These are phyloP conservation scores for Parascotia fuliginaria DNA, from an alignment of 2,888 invertebrate genomes.

Conservation along the genomic window DNA sequence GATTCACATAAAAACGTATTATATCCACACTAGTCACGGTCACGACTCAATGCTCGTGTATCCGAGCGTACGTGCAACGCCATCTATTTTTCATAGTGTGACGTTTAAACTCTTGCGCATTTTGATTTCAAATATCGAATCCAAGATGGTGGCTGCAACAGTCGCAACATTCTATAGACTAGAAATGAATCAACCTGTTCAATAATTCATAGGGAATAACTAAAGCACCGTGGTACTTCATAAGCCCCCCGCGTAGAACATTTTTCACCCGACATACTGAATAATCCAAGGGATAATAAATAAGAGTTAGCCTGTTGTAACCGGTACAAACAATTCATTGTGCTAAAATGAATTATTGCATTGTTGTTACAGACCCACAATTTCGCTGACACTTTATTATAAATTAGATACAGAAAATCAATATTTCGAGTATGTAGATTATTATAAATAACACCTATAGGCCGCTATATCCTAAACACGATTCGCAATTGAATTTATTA, in stretches of 20 bases:
- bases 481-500: too few species aligned
- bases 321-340: slow-evolving; percentile 60
- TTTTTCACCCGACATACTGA: slow-evolving; percentile 73
- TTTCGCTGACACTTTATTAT: slow-evolving; percentile 40
- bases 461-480: too few species aligned
- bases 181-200: slow-evolving; percentile 74
- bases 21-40: slow-evolving; percentile 36
- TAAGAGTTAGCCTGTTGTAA: slow-evolving; percentile 51
- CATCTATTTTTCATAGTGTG: slow-evolving; percentile 41
- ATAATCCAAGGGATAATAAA: slow-evolving; percentile 60
- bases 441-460: neutral
- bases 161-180: slow-evolving; percentile 56
- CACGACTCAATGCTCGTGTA: slow-evolving; percentile 28
- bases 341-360: slow-evolving; percentile 57
- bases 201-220: slow-evolving; percentile 79
- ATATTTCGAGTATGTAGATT: neutral
- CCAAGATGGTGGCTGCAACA: slow-evolving; percentile 54
- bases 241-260: slow-evolving; percentile 75
- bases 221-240: slow-evolving; percentile 63
- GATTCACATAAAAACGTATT: slow-evolving; percentile 41
- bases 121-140: slow-evolving; percentile 55
- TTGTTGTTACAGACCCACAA: slow-evolving; percentile 44
- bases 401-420: neutral
- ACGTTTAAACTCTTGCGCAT: slow-evolving; percentile 43
- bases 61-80: slow-evolving; percentile 29